phyloP scores from a whole-genome alignment of 2,113 vertebrate genomes.

The Corydoras sp. region DNA sequence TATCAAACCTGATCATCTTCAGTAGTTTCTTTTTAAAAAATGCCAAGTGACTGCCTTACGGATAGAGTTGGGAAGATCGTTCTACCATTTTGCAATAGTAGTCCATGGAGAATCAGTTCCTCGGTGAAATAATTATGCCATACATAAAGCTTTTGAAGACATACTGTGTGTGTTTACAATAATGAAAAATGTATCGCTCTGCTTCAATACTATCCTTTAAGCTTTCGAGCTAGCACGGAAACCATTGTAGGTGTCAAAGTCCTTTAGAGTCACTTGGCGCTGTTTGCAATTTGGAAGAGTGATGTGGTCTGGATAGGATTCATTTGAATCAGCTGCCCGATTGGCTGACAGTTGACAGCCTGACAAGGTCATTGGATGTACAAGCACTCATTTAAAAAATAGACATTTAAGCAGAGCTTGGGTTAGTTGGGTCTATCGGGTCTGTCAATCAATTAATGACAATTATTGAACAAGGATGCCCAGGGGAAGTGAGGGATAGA shows the following conservation, averaged over 20 bases:
- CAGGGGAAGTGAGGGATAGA: conserved; percentile 78
- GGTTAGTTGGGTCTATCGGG: conserved; percentile 95
- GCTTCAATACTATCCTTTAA: too few relatives aligned
- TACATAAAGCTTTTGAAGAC: too few relatives aligned
- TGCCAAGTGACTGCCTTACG: too few relatives aligned
- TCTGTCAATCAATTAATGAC: conserved; percentile 99
- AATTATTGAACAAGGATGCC: conserved; percentile 95
- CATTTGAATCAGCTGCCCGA: conserved; percentile 44
- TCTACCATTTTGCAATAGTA: too few relatives aligned
- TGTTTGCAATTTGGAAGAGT: conserved; percentile 33
- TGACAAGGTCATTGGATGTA: conserved; percentile 94
- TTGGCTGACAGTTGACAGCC: conserved; percentile 85
- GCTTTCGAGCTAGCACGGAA: not conserved
- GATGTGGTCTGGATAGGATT: conserved; percentile 58
- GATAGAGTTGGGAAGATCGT: too few relatives aligned
- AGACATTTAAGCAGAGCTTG: conserved; percentile 86
- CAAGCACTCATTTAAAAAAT: conserved; percentile 94
- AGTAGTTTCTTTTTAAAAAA: too few relatives aligned
- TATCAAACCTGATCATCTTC: too few relatives aligned
- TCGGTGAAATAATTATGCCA: too few relatives aligned
- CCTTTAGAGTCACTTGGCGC: conserved; percentile 20
- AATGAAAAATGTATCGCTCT: too few relatives aligned
- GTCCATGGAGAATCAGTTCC: too few relatives aligned
- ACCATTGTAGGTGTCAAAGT: conserved; percentile 16
- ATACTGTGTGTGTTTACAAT: too few relatives aligned